These are phyloP conservation scores for Idris sp. DNA, from an alignment of 1,140 invertebrate species.

Conservation along the genomic window DNA sequence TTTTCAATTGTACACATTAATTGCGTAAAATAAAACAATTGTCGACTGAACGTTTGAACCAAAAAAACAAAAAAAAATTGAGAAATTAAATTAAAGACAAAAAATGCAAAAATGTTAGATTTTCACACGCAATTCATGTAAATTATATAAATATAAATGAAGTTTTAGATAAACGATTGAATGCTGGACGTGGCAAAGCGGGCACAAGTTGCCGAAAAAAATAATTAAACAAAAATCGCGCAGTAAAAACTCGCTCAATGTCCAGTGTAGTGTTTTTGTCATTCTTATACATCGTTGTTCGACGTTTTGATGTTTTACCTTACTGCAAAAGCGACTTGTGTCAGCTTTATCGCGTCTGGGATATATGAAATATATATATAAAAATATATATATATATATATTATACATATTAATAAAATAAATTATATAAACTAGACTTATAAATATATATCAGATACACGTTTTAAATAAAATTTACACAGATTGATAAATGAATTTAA, in stretches of 20 bases:
- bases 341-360: slow-evolving; percentile 4
- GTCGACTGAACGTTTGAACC: slow-evolving; percentile 25
- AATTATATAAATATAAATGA: slow-evolving; percentile 61
- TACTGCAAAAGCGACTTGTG: slow-evolving; percentile 12
- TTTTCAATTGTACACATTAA: slow-evolving; percentile 38
- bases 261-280: slow-evolving; percentile 49
- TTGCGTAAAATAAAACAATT: slow-evolving; percentile 42
- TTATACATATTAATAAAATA: slow-evolving; percentile 52
- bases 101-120: slow-evolving; percentile 42
- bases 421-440: slow-evolving; percentile 56
- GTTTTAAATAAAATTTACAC: slow-evolving; percentile 60
- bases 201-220: slow-evolving; percentile 5
- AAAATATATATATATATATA: slow-evolving; percentile 10
- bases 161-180: slow-evolving; percentile 42
- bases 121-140: slow-evolving; percentile 60
- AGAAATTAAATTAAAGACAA: not conserved
- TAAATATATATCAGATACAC: slow-evolving; percentile 54
- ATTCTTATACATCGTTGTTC: slow-evolving; percentile 46
- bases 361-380: slow-evolving; percentile 35
- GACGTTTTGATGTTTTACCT: slow-evolving; percentile 38
- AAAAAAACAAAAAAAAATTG: slow-evolving; percentile 6
- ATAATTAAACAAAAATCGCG: not conserved
- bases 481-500: slow-evolving; percentile 59
- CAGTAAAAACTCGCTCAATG: slow-evolving; percentile 44
- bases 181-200: slow-evolving; percentile 12